Conservation (phyloP, 1,140 invertebrate species). For the Helicoverpa zea region DNA sequence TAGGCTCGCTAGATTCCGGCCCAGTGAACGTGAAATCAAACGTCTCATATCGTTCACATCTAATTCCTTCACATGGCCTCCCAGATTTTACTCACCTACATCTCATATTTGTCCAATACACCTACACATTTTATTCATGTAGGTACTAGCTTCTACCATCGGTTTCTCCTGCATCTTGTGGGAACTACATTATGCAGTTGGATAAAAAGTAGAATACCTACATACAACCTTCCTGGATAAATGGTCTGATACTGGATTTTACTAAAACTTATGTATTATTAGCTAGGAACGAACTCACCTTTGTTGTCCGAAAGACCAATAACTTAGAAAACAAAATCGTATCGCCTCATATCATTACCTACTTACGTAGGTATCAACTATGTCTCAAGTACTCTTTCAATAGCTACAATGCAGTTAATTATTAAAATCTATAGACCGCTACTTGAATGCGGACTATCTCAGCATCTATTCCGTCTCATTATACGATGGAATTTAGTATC, state of each 20-base stretch:
- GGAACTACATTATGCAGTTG: too few relatives aligned
- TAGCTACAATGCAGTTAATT: constrained; percentile 4
- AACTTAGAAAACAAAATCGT: not conserved
- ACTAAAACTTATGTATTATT: too few relatives aligned
- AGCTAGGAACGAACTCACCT: too few relatives aligned
- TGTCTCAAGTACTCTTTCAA: not conserved
- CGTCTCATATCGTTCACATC: constrained; percentile 36
- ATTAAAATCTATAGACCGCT: not conserved
- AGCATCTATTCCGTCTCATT: constrained; percentile 24
- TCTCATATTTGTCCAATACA: not conserved
- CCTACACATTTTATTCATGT: too few relatives aligned
- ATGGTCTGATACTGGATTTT: too few relatives aligned
- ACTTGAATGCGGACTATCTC: constrained; percentile 21
- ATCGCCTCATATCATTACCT: not conserved
- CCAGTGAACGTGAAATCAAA: constrained; percentile 45
- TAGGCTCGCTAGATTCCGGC: constrained; percentile 27
- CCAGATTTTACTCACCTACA: constrained; percentile 6
- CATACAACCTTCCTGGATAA: too few relatives aligned
- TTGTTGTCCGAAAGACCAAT: too few relatives aligned
- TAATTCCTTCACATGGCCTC: constrained; percentile 27
- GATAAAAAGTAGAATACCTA: too few relatives aligned
- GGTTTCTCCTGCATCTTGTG: too few relatives aligned
- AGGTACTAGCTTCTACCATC: too few relatives aligned
- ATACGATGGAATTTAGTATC: constrained; percentile 37
- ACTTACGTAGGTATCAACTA: not conserved